phyloP scores from a whole-genome alignment of 1,140 invertebrate species.

The Procambarus virginalis region DNA sequence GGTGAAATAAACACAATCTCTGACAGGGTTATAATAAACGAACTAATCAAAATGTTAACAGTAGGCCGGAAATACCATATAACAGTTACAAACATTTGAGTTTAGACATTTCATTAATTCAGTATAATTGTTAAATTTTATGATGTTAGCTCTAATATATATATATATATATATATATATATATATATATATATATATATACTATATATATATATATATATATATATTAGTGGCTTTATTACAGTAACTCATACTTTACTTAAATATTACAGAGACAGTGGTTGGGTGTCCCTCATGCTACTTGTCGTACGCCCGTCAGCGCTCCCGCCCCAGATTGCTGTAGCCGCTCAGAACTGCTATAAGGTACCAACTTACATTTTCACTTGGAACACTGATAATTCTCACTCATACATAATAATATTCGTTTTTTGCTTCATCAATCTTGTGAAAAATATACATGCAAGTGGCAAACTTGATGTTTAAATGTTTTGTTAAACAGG shows the following conservation, averaged over 20 bases:
- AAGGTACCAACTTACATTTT: conserved; percentile 78
- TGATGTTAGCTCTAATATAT: too few relatives aligned
- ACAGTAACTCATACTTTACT: background rate
- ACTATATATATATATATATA: too few relatives aligned
- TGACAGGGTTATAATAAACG: too few relatives aligned
- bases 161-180: too few relatives aligned
- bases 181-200: too few relatives aligned
- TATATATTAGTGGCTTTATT: too few relatives aligned
- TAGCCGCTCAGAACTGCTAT: conserved; percentile 96
- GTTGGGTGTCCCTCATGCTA: conserved; percentile 47
- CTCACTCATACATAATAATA: background rate
- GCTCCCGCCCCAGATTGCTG: conserved; percentile 82
- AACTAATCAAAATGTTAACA: too few relatives aligned
- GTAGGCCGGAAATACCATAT: too few relatives aligned
- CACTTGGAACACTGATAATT: background rate
- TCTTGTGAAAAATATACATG: background rate
- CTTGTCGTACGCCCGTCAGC: background rate
- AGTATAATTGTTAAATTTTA: too few relatives aligned
- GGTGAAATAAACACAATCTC: too few relatives aligned
- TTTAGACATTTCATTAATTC: too few relatives aligned
- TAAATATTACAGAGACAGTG: conserved; percentile 73
- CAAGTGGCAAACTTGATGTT: background rate
- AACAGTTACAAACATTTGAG: too few relatives aligned
- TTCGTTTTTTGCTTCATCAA: background rate
- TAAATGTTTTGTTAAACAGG: background rate